Base-by-base conservation (phyloP, 2,888 invertebrate genomes). In the Stenichneumon culpator region DNA sequence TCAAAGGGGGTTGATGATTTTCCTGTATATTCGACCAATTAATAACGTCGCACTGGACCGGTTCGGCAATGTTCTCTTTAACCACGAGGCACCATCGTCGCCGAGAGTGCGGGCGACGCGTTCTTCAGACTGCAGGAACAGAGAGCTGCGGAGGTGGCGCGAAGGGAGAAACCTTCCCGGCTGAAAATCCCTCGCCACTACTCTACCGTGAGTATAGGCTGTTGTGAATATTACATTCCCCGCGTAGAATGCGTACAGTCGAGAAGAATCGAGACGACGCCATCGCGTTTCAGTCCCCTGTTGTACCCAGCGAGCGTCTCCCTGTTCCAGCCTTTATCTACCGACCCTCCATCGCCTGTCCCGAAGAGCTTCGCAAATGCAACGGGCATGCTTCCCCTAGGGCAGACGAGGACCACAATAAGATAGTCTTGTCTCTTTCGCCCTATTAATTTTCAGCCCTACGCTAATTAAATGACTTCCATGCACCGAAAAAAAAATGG, bases 181-280 rank as follows among this genome's bases (percentile, higher is more conserved):
- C 69, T 19, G 7, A 32, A 16, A 28, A 25, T 70, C 73, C 52
- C 72, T 39, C 70, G 57, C 67, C 50, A 65, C 52, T 79, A 78
- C 85, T 86, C 73, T 65, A 81, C 70, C 68, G 70, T 85, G 70
- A 89, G 89, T 90, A 91, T 90, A 90, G 92, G 90, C 91, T 93
- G 92, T 92, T 93, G 93, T 92, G 93, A 93, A 93, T 93, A 93
- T 93, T 93, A 93, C 93, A 93, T 93, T 93, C 92, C 91, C 91
- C 87, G 90, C 91, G 90, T 91, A 91, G 60, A 54, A 60, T 79
- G 75, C 74, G 81, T 91, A 90, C 89, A 92, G 88, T 84, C 87
- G 87, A 85, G 79, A 83, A 67, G 83, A 82, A 82, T 73, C 79
- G 82, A 67, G 36, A 14, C 72, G 67, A 80, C 69, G 32, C 68